Conservation (phyloP, 2,797 vertebrate species). For the Trichosurus vulpecula region DNA sequence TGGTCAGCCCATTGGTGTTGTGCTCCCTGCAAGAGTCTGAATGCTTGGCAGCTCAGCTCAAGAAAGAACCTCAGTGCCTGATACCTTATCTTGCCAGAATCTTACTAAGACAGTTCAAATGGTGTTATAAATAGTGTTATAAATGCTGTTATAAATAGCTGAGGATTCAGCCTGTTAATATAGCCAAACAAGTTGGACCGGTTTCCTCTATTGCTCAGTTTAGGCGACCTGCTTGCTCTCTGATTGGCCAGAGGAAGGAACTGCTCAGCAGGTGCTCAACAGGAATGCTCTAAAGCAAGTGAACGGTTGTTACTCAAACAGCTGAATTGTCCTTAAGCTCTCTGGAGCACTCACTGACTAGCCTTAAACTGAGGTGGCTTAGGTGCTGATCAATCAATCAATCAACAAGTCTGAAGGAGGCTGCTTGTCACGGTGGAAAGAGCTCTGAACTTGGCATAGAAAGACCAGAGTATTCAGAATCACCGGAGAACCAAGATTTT, state of each 20-base stretch:
- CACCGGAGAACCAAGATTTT: background rate
- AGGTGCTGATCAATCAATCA: background rate
- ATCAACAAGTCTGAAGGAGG: background rate
- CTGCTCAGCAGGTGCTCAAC: background rate
- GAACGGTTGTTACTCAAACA: background rate
- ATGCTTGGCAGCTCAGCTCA: background rate
- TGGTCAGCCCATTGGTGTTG: background rate
- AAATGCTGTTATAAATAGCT: background rate
- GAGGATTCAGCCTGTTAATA: background rate
- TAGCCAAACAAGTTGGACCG: background rate
- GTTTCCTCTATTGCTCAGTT: background rate
- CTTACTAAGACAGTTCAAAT: background rate
- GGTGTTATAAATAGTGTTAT: background rate
- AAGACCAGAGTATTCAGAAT: background rate
- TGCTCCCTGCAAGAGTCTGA: background rate
- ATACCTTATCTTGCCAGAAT: background rate
- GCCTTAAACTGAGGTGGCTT: background rate
- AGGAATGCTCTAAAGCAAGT: background rate
- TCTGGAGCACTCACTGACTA: background rate
- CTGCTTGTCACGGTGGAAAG: background rate
- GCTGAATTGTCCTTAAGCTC: background rate
- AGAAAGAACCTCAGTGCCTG: background rate
- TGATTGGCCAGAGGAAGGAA: background rate
- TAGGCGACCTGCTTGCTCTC: background rate
- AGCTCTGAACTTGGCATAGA: background rate